Conservation (phyloP, 2,888 invertebrate genomes). For the Vanessa cardui region DNA sequence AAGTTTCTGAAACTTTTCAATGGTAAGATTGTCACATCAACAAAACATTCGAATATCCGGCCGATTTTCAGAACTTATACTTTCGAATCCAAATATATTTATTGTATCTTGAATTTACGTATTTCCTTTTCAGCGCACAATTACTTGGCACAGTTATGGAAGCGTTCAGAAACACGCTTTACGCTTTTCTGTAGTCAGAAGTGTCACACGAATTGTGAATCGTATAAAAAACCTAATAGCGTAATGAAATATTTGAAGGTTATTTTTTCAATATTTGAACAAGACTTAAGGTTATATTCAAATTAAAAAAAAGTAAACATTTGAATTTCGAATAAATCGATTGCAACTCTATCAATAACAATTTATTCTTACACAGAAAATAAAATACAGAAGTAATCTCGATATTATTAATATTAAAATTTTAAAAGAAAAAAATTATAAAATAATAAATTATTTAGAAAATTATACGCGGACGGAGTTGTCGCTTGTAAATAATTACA, state of each 20-base stretch:
- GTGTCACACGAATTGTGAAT: constrained; percentile 2
- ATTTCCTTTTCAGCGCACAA: constrained; percentile 27
- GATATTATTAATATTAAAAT: too few species aligned
- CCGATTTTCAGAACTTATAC: constrained; percentile 9
- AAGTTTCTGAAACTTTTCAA: background rate
- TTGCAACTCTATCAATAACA: too few species aligned
- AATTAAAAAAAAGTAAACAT: too few species aligned
- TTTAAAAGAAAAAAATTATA: constrained; percentile 5
- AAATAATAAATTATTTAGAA: background rate
- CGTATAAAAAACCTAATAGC: background rate
- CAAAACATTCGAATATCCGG: constrained; percentile 3
- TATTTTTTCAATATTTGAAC: too few species aligned
- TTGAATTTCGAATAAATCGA: background rate
- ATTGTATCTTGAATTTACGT: constrained; percentile 14
- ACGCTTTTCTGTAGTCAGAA: background rate
- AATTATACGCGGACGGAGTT: background rate
- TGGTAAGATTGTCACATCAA: background rate
- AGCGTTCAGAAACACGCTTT: constrained; percentile 3
- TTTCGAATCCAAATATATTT: constrained; percentile 18
- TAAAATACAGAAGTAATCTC: too few species aligned
- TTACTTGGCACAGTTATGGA: constrained; percentile 20
- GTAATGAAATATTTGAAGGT: background rate
- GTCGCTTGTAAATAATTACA: background rate
- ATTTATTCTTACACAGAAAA: too few species aligned
- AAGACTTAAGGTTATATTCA: too few species aligned